Conservation (phyloP, 2,113 vertebrate genomes). For the Holacanthus passer region DNA sequence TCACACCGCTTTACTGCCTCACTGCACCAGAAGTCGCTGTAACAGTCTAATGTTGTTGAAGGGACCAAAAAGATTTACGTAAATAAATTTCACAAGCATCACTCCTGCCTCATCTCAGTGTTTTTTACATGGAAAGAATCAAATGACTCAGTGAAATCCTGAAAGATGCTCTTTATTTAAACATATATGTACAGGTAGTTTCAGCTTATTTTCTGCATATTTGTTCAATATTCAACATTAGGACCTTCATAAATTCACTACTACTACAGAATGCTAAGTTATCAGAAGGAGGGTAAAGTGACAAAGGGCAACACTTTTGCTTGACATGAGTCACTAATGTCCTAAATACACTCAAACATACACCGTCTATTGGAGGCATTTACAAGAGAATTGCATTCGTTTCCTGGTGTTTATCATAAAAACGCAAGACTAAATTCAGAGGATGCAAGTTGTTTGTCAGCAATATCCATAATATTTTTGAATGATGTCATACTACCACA, state of each 20-base stretch:
- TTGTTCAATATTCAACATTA: conserved; percentile 62
- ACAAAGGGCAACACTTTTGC: conserved; percentile 54
- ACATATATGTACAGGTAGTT: conserved; percentile 81
- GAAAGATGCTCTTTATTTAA: conserved; percentile 86
- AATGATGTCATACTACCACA: conserved; percentile 1
- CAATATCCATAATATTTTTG: conserved; percentile 20
- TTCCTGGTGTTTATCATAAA: conserved; percentile 55
- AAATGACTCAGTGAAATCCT: conserved; percentile 26
- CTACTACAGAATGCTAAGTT: conserved; percentile 64
- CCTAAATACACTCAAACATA: conserved; percentile 74
- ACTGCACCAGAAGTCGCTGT: conserved; percentile 51
- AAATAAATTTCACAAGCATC: conserved; percentile 98
- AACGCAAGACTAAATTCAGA: conserved; percentile 61
- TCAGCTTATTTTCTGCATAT: conserved; percentile 75
- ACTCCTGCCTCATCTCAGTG: conserved; percentile 20
- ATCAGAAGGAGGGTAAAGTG: conserved; percentile 58
- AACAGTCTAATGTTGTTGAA: conserved; percentile 86
- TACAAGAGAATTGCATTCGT: conserved; percentile 72
- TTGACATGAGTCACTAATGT: conserved; percentile 64
- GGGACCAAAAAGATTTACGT: conserved; percentile 92
- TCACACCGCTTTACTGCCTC: conserved; percentile 34
- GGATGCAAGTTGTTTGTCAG: conserved; percentile 47
- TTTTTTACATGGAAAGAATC: not conserved
- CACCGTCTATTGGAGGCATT: conserved; percentile 65
- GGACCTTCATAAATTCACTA: conserved; percentile 68